These are phyloP conservation scores for Dyspetes luteomarginatus DNA, from an alignment of 2,888 invertebrate genomes.

Conservation along the genomic window DNA sequence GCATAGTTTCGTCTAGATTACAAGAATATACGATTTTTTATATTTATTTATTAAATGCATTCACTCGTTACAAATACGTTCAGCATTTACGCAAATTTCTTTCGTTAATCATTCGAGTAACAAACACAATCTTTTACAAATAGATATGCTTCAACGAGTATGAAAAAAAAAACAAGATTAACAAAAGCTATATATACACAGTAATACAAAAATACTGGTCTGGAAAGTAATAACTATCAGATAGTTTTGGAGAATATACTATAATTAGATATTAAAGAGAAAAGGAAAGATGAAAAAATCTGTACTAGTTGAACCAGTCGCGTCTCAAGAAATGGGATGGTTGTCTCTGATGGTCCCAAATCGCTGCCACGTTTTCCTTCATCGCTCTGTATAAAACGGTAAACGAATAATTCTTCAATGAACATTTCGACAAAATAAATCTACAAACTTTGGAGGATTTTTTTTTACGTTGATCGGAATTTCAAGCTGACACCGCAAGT, in stretches of 20 bases:
- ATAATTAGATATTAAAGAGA: constrained; percentile 5
- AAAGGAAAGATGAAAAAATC: too few relatives aligned
- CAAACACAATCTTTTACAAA: constrained; percentile 9
- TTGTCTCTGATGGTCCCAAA: constrained; percentile 60
- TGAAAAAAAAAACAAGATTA: constrained; percentile 24
- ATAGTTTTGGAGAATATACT: constrained; percentile 9
- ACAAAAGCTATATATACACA: constrained; percentile 31
- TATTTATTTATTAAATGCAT: too few relatives aligned
- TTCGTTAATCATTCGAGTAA: neutral
- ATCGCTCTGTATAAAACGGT: constrained; percentile 69
- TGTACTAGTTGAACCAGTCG: constrained; percentile 56
- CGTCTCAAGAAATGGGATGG: constrained; percentile 44
- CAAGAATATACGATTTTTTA: too few relatives aligned
- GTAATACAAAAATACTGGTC: constrained; percentile 42
- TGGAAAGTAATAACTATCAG: constrained; percentile 21
- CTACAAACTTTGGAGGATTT: constrained; percentile 4
- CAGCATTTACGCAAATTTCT: neutral
- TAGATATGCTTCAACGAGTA: constrained; percentile 14
- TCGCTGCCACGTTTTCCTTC: constrained; percentile 71
- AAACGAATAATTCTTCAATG: constrained; percentile 40
- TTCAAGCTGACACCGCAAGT: constrained; percentile 22
- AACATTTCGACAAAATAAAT: constrained; percentile 16
- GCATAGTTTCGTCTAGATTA: too few relatives aligned
- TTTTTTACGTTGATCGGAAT: constrained; percentile 34
- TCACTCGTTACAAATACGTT: neutral